Evolutionary conservation across 2,888 invertebrate species (phyloP).

Genomic region (Subacronicta megacephala): DNA sequence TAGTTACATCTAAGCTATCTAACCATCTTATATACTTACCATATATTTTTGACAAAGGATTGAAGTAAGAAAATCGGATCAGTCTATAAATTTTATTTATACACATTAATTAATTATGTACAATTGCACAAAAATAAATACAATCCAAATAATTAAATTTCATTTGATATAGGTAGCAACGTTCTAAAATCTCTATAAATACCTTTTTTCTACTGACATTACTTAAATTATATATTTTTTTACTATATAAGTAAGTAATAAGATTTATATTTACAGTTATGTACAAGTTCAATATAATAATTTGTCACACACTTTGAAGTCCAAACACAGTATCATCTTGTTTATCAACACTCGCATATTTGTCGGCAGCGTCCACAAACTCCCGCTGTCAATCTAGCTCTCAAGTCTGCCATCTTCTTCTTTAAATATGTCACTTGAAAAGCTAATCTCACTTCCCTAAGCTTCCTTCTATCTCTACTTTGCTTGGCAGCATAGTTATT

Average conservation of each 20-base stretch:
- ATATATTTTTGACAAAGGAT: too few species aligned
- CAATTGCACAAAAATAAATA: conserved; percentile 48
- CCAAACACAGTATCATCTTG: conserved; percentile 16
- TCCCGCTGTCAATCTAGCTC: conserved; percentile 91
- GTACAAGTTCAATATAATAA: conserved; percentile 1
- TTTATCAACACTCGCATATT: conserved; percentile 57
- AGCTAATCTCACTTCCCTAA: conserved; percentile 97
- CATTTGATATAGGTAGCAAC: not conserved
- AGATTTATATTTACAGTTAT: conserved; percentile 22
- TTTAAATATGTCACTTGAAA: conserved; percentile 96
- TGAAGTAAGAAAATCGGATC: conserved; percentile 1
- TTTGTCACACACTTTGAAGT: conserved; percentile 2
- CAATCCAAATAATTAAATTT: conserved; percentile 3
- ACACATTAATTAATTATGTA: conserved; percentile 10
- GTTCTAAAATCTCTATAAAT: not conserved
- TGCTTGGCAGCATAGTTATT: conserved; percentile 98
- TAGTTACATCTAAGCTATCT: too few species aligned
- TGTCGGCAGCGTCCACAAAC: conserved; percentile 65
- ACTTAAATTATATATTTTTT: too few species aligned
- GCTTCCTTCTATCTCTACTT: conserved; percentile 96
- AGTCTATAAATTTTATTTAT: conserved; percentile 25
- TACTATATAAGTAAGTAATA: not conserved
- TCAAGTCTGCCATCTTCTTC: conserved; percentile 95
- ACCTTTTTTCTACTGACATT: too few species aligned
- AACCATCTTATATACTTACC: too few species aligned